These are phyloP conservation scores for Noctua janthe DNA, from an alignment of 2,888 invertebrate genomes.

Conservation along the genomic window DNA sequence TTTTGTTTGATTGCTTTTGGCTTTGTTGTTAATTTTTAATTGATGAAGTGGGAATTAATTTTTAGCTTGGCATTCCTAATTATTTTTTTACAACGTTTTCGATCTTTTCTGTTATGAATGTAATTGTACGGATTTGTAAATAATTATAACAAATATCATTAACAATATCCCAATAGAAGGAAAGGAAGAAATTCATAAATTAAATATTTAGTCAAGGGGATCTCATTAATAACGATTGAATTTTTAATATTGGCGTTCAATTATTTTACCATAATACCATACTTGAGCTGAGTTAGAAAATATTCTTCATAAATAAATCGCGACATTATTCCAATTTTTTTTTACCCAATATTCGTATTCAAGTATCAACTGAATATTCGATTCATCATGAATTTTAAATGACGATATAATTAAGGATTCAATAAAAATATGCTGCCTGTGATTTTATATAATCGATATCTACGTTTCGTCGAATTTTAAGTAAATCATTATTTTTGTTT, in stretches of 20 bases:
- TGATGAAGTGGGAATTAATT: neutral
- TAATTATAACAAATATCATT: neutral
- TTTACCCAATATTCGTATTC: neutral
- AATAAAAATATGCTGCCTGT: neutral
- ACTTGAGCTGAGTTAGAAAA: neutral
- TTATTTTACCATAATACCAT: constrained; percentile 15
- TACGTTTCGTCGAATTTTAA: neutral
- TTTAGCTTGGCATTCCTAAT: neutral
- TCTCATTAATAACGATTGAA: neutral
- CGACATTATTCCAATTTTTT: neutral
- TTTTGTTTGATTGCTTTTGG: constrained; percentile 4
- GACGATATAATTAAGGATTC: neutral
- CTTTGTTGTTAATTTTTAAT: neutral
- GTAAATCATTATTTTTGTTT: neutral
- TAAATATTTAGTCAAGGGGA: neutral
- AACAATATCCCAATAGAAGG: neutral
- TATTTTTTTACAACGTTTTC: neutral
- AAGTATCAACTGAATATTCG: constrained; percentile 14
- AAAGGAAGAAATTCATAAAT: no score
- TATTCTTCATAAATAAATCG: constrained; percentile 8
- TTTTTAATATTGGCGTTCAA: neutral
- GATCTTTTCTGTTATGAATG: neutral
- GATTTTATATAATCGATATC: neutral
- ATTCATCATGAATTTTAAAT: constrained; percentile 25
- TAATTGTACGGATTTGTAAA: neutral